Base-by-base conservation (phyloP, 2,113 vertebrate genomes). In the Trematocara stigmaticum region DNA sequence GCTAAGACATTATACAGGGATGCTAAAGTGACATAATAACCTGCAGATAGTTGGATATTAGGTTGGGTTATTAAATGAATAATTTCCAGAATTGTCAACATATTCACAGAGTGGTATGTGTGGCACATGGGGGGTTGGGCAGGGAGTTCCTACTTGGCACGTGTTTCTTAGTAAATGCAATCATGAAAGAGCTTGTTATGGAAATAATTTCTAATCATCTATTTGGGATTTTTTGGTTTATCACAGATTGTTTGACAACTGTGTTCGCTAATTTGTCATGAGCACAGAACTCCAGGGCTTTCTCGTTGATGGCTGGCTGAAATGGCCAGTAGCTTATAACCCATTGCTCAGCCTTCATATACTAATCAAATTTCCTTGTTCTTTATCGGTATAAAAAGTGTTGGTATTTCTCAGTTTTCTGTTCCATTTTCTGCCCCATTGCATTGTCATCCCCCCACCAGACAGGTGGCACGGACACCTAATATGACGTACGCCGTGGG, bases 341-440 rank as follows among this genome's bases (percentile, higher is more conserved):
- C 18, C 12, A 26, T 69, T 69, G 64, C n/a, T 69, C 64, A 26
- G 20, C 12, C 20, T 23, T 71, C 40, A 23, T 71, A 45, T 71
- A 71, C 38, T 71, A 45, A 26, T 71, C 38, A 71, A 16, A 71
- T 71, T 45, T 45, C 38, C 0, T 9, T 71, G 2, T 45, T 45
- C 20, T 42, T 71, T 71, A 26, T 71, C 3, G 20, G 38, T 71
- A 23, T 15, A 71, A 71, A 45, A 71, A 45, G 38, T 69, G 5
- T 23, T 42, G 20, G 64, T 7, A 1, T 42, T 69, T 42, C 49
- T 69, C 11, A 69, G n/a, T 6, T 69, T 69, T 45, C 64, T 69
- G 18, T 0, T 0, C 38, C 64, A 3, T 51, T 18, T 51, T 45
- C 11, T 13, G 4, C 42, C 42, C 42, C 42, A 61, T 34, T 34